Evolutionary conservation across 35 echinoderm and acorn worm genomes (phyloP), one percentile per base, ranked within the genome.

Genomic region (Holothuria glaberrima): DNA sequence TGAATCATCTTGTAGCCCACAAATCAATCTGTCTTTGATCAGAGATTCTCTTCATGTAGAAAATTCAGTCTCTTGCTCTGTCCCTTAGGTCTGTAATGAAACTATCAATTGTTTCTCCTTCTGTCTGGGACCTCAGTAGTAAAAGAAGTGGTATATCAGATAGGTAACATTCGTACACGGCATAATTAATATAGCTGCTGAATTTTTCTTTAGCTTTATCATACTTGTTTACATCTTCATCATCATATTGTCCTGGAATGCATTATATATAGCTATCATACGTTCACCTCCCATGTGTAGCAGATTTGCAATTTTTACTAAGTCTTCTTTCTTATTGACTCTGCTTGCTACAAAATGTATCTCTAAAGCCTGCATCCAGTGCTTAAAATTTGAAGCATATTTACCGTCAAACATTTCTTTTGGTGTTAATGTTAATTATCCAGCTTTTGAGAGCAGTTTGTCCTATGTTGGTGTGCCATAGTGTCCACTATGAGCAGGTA

Each of bases 51-150:
- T 60, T 48, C 82, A 41, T 22, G 24, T 52, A n/a, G 28, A 41
- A 68, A 78, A 90, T 38, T 90, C 89, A 90, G 13, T 73, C 30
- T 0, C 16, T 78, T 38, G 73, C 75, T 69, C 12, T 60, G 56
- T 90, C 63, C 36, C 74, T 52, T 50, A 90, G 80, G 45, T 80
- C 60, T 6, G 75, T 63, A 7, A 82, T 28, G 38, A 77, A 90
- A 78, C 38, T 62, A 29, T 90, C 89, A 68, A 90, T 77, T 59
- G 46, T 90, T 90, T 88, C 86, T 66, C 31, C 67, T 44, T 36
- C 50, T n/a, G 31, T 52, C 67, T 89, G 87, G 13, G 36, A 33
- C 28, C 87, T n/a, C n/a, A n/a, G n/a, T 41, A 6, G 35, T 76
- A n/a, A 33, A 70, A 70, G 24, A 89, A 89, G 18, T 34, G 30